Evolutionary conservation across 2,888 invertebrate genomes (phyloP).

Genomic region (Eupithecia subumbrata): DNA sequence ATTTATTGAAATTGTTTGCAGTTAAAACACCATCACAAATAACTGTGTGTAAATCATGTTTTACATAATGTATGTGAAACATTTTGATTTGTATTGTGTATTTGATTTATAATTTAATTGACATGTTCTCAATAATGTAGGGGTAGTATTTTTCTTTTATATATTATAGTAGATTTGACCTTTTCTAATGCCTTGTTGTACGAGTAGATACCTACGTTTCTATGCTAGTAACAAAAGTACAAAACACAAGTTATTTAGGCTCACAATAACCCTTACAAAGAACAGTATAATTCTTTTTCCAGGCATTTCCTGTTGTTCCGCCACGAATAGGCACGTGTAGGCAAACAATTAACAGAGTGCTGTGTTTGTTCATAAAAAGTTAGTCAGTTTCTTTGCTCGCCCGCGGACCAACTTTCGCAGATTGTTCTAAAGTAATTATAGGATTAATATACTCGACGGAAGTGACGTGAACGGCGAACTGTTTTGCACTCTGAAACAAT

Average conservation of each 20-base stretch:
- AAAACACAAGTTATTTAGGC: neutral
- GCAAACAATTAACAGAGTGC: constrained; percentile 68
- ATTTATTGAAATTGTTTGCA: constrained; percentile 9
- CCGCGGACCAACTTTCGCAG: constrained; percentile 68
- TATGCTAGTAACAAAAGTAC: neutral
- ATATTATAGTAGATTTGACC: too few species aligned
- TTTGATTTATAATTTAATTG: too few species aligned
- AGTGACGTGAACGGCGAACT: constrained; percentile 58
- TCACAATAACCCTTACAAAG: neutral
- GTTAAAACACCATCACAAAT: constrained; percentile 16
- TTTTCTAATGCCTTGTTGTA: neutral
- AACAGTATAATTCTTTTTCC: constrained; percentile 3
- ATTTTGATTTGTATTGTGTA: too few species aligned
- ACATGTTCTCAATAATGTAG: too few species aligned
- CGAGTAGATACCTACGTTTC: neutral
- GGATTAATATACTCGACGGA: constrained; percentile 78
- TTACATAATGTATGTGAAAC: too few species aligned
- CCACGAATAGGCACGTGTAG: constrained; percentile 51
- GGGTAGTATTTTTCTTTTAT: too few species aligned
- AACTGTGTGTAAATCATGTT: constrained; percentile 4
- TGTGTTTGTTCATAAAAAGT: constrained; percentile 75
- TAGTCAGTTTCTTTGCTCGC: constrained; percentile 65
- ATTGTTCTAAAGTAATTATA: constrained; percentile 83
- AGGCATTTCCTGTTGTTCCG: constrained; percentile 2
- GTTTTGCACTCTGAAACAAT: constrained; percentile 79